Conservation (phyloP, 2,888 invertebrate species). For the Chalcis sispes region DNA sequence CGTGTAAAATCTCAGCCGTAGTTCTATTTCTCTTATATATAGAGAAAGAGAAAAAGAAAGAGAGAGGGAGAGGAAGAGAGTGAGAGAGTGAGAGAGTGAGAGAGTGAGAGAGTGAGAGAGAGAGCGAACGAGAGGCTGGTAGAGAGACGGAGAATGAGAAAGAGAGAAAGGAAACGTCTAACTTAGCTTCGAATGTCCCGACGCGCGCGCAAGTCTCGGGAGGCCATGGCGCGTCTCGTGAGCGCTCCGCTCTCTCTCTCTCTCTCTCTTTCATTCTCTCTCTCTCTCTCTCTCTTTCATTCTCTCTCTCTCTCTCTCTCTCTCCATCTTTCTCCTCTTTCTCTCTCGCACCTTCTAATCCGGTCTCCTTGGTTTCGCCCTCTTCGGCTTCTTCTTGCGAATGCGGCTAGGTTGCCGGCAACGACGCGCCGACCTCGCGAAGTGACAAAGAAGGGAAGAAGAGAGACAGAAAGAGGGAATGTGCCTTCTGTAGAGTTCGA, state of each 20-base stretch:
- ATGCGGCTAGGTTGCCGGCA: constrained; percentile 53
- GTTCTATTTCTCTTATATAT: too few species aligned
- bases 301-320: constrained; percentile 63
- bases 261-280: constrained; percentile 60
- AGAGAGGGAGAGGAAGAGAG: too few species aligned
- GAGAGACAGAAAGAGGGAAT: constrained; percentile 2
- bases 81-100: too few species aligned
- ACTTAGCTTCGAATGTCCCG: constrained; percentile 58
- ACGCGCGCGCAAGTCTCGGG: constrained; percentile 61
- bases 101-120: too few species aligned
- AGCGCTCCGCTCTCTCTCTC: constrained; percentile 58
- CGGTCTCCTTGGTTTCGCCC: constrained; percentile 76
- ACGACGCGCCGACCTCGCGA: constrained; percentile 43
- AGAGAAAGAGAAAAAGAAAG: too few species aligned
- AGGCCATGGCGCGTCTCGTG: constrained; percentile 25
- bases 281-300: constrained; percentile 60
- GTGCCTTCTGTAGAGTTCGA: too few species aligned
- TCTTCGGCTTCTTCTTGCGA: constrained; percentile 51
- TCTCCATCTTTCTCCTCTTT: constrained; percentile 60
- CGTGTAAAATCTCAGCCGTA: constrained; percentile 40
- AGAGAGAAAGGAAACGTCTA: constrained; percentile 67
- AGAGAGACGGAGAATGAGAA: constrained; percentile 58
- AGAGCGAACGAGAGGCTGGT: too few species aligned
- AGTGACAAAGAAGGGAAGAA: neutral
- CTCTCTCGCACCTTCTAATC: constrained; percentile 71